A percentile compares a stretch with the other conserved stretches of the same genome.
phyloP scores from a whole-genome alignment of 2,888 invertebrate genomes.

The Chelonus formosanus region DNA sequence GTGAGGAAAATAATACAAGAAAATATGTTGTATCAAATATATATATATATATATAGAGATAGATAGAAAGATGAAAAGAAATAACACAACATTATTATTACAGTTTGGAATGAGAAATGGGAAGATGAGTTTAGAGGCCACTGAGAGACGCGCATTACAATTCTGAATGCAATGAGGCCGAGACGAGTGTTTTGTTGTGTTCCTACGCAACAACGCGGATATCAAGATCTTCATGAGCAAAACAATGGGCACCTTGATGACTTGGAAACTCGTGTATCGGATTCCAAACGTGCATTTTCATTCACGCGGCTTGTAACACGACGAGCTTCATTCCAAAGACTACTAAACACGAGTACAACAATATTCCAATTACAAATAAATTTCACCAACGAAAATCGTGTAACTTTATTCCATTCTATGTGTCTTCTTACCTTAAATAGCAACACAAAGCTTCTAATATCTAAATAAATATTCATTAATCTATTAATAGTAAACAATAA shows the following conservation, averaged over 20 bases:
- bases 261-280: constrained; percentile 34
- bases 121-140: constrained; percentile 37
- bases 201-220: constrained; percentile 18
- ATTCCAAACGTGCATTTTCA: constrained; percentile 35
- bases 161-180: constrained; percentile 34
- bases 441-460: no score
- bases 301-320: constrained; percentile 21
- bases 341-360: background rate
- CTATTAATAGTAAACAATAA: no score
- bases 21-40: background rate
- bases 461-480: no score
- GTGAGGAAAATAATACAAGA: background rate
- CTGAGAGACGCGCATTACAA: constrained; percentile 33
- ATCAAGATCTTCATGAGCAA: constrained; percentile 23
- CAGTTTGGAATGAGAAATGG: constrained; percentile 22
- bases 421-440: no score
- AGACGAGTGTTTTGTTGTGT: constrained; percentile 16
- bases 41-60: background rate
- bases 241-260: constrained; percentile 36
- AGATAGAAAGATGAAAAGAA: background rate
- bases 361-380: no score
- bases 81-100: background rate
- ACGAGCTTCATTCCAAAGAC: constrained; percentile 8
- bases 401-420: no score
- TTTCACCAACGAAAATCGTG: no score